Percentiles rank a stretch among this genome's conserved stretches.
Evolutionary conservation across 92 coral and sea anemone genomes (phyloP).

Genomic region (Phenganax subtilis): DNA sequence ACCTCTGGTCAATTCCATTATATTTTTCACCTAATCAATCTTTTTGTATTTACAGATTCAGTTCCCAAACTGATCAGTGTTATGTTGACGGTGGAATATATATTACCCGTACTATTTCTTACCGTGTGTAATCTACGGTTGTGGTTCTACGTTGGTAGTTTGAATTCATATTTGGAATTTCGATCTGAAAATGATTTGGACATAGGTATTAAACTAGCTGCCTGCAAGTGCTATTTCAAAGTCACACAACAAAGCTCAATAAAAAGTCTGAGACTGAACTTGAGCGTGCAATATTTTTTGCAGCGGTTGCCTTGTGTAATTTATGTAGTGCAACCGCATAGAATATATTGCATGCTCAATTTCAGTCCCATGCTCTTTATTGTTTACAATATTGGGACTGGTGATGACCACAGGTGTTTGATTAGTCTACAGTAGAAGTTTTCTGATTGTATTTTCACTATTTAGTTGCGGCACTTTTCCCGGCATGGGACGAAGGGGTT

Average conservation of each 20-base stretch:
- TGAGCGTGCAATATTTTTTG: too few species aligned
- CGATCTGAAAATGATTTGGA: conserved; percentile 29
- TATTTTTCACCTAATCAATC: background rate
- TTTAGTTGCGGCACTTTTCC: too few species aligned
- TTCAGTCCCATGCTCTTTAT: too few species aligned
- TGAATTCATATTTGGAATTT: conserved; percentile 32
- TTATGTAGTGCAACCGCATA: too few species aligned
- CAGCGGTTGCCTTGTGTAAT: too few species aligned
- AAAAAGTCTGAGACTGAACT: too few species aligned
- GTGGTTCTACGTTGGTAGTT: conserved; percentile 27
- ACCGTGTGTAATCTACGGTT: conserved; percentile 18
- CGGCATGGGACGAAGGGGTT: too few species aligned
- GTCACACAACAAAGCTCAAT: background rate
- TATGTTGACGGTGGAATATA: conserved; percentile 11
- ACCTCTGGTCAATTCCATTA: background rate
- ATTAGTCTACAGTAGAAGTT: too few species aligned
- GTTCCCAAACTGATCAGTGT: background rate
- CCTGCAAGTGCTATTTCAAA: background rate
- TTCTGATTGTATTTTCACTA: too few species aligned
- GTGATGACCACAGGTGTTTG: too few species aligned
- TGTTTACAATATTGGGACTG: too few species aligned
- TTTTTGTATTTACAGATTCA: background rate
- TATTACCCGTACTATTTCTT: background rate
- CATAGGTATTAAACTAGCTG: background rate
- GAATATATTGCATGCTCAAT: too few species aligned